Evolutionary conservation across 2,888 invertebrate species (phyloP), one percentile per base, ranked within the genome.

Genomic region (Homarus gammarus): DNA sequence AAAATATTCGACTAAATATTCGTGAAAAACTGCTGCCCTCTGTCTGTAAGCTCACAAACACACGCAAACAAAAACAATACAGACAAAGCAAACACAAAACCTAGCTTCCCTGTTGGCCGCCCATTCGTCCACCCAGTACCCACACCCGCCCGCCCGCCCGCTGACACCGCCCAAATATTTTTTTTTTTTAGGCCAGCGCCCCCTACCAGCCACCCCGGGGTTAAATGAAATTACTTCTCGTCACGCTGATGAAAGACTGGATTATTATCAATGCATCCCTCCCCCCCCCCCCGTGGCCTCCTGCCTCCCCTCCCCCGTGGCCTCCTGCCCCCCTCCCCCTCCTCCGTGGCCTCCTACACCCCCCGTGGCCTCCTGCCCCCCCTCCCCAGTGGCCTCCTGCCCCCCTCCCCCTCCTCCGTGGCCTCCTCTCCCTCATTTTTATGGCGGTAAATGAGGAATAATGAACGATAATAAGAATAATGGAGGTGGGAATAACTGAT

Each of bases 11-110:
- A 64, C 27, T 64, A 64, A 64, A 64, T 64, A 64, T 64, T 27
- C 64, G 64, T 27, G 64, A 64, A 64, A 64, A 64, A 64, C n/a
- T 27, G 64, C 27, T 8, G 6, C 64, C 22, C 18, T 64, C 64
- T 64, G 64, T 64, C 64, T 64, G 64, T 64, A 64, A 64, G 64
- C 64, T 27, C 1, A 22, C 64, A 27, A 27, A 64, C 64, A 22
- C 64, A 10, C 3, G 64, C 64, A 64, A 64, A 64, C 64, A 64
- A 64, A 64, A 64, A 64, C 64, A 64, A 64, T 64, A 64, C 64
- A 64, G 64, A n/a, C 6, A 64, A 22, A 27, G 64, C 64, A 64
- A 64, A 64, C 64, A 64, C 64, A 64, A 27, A 64, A 64, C 64
- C n/a, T 27, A 64, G 64, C 64, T 56, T n/a, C 70, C 70, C 36